Base-by-base conservation (phyloP, 1,140 invertebrate species). In the Tyrophagus putrescentiae region DNA sequence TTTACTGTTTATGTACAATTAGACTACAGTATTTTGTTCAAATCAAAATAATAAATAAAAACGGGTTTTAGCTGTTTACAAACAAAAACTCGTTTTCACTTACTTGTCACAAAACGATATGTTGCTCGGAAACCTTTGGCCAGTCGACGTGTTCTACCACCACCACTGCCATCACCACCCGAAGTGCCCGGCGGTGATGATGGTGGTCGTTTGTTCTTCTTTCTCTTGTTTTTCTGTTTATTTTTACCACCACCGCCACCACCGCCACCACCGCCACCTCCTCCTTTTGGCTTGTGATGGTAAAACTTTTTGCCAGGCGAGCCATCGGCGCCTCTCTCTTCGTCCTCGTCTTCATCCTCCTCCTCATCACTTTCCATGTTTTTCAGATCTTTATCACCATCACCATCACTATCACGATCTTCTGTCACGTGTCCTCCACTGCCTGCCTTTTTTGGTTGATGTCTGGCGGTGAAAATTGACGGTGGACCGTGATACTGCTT, bases 61-160 rank as follows among this genome's bases (percentile, higher is more conserved):
- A 7, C 9, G 23, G 7, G 9, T 13, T 36, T 6, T 53, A 31
- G 48, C 33, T 44, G 33, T 58, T 50, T 42, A 42, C 21, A 28
- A 13, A 34, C 25, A 27, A 54, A 52, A 63, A 33, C 27, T 32
- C 23, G 6, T n/a, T n/a, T n/a, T n/a, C n/a, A 79, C 81, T 82
- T 77, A 92, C 89, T 87, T 78, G 87, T 85, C 18, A 84, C 81
- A 73, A 92, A 94, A 62, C 78, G 80, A 72, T 87, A 94, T 23
- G 80, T 80, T 41, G 87, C 86, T 69, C 84, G 82, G 72, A 93
- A 94, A 60, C 88, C 88, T 69, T 80, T 79, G 33, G 80, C 76
- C 67, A 80, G 29, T 16, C 39, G n/a, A 31, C 21, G 21, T 25
- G 18, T 29, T 16, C 3, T 21, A 21, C 1, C 1, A 21, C 41